Base-by-base conservation (phyloP, 2,888 invertebrate species). In the Drosophila eohydei region DNA sequence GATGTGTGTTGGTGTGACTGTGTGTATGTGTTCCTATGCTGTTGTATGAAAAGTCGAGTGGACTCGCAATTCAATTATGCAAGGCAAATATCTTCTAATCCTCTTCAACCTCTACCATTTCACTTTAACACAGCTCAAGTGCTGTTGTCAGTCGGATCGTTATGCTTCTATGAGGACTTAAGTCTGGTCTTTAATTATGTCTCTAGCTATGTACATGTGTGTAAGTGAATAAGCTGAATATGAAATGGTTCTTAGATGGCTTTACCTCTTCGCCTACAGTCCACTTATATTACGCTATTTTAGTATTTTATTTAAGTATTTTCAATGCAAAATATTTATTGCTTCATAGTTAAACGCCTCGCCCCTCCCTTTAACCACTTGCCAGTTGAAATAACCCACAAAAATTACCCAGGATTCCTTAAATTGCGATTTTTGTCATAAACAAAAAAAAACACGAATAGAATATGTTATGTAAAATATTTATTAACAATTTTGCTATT, bases 51-150 rank as follows among this genome's bases (percentile, higher is more conserved):
- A 21, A 54, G 44, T 68, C 44, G 38, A 74, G 55, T 73, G 55
- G 60, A 63, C 74, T 60, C 62, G 44, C 79, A 48, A 68, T 73
- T 68, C 62, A 75, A 63, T 75, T 68, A 75, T 55, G 68, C 46
- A 68, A 30, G 11, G 48, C 36, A 67, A 48, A 68, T 67, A 48
- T 67, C 40, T 36, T 58, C 38, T 40, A 58, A 58, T 38, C 30
- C 21, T 40, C 54, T 54, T 40, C 48, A 48, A 48, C 46, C 38
- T 34, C 56, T 26, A 43, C 41, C 56, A 52, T 52, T 43, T 32
- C 43, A 32, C 56, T 48, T 58, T 30, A 48, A 40, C 38, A 36
- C 43, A 62, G 60, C 60, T 62, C 30, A 12, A 46, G 43, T 44
- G 34, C 5, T 36, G 30, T 32, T 50, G 50, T 12, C 50, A 34